Percentiles rank a stretch among this genome's conserved stretches.
Evolutionary conservation across 2,113 vertebrate genomes (phyloP).

Genomic region (Cryptomyrus ogoouensis): DNA sequence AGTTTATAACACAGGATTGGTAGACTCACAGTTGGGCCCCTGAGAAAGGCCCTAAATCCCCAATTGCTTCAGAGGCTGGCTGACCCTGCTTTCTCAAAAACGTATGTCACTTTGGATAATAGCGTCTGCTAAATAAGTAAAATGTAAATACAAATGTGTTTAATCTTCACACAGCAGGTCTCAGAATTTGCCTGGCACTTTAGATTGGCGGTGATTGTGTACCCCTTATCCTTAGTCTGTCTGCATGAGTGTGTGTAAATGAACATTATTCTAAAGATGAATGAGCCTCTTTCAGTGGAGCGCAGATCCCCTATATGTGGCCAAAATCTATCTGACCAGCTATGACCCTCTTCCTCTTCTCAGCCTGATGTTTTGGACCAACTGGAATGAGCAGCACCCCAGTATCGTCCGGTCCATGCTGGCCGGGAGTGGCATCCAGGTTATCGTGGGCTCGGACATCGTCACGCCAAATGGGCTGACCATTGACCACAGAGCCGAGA

Average conservation of each 20-base stretch:
- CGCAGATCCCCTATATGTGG: neutral
- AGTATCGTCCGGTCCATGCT: constrained; percentile 76
- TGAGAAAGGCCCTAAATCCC: neutral
- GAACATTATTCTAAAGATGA: neutral
- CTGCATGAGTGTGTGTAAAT: neutral
- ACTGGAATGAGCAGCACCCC: constrained; percentile 79
- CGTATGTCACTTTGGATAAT: neutral
- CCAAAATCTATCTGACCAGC: neutral
- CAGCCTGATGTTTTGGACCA: constrained; percentile 86
- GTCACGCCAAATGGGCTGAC: constrained; percentile 80
- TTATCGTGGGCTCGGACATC: constrained; percentile 71
- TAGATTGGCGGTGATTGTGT: neutral
- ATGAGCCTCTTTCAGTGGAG: neutral
- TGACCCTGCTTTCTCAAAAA: neutral
- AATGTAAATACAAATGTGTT: neutral
- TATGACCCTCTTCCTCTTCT: neutral
- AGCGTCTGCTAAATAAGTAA: neutral
- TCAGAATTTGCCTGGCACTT: neutral
- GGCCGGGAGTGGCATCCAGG: constrained; percentile 67
- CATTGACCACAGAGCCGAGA: constrained; percentile 74
- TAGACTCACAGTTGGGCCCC: neutral
- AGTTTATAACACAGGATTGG: neutral
- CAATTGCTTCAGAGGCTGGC: neutral
- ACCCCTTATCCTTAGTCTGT: neutral
- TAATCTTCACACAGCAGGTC: neutral